Evolutionary conservation across 2,888 invertebrate genomes (phyloP).

Genomic region (Didymodactylos carnosus): DNA sequence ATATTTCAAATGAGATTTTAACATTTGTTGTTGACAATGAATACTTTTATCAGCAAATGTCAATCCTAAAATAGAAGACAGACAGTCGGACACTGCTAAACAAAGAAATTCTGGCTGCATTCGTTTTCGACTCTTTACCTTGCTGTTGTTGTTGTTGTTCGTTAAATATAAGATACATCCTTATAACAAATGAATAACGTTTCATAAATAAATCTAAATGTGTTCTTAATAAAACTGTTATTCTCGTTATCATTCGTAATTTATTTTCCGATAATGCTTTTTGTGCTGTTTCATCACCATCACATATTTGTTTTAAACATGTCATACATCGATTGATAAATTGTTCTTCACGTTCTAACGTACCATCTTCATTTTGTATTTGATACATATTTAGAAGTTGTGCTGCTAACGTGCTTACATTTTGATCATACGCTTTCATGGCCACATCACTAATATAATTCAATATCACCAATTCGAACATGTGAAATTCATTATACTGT

Average conservation of each 20-base stretch:
- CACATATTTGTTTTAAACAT: constrained; percentile 9
- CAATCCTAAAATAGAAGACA: too few species aligned
- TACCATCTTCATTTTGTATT: neutral
- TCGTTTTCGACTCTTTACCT: too few species aligned
- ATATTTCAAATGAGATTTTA: too few species aligned
- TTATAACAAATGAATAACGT: constrained; percentile 29
- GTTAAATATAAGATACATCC: too few species aligned
- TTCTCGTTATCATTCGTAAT: constrained; percentile 71
- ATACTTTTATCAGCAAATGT: too few species aligned
- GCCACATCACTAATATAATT: neutral
- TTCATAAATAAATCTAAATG: constrained; percentile 71
- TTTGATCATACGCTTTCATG: neutral
- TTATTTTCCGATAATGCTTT: too few species aligned
- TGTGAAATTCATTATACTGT: neutral
- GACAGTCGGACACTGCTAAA: too few species aligned
- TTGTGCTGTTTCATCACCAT: neutral
- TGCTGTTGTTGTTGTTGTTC: too few species aligned
- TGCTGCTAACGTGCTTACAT: constrained; percentile 80
- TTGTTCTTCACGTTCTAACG: neutral
- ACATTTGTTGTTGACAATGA: too few species aligned
- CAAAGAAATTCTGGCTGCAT: too few species aligned
- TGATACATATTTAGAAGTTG: constrained; percentile 69
- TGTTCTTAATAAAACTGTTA: constrained; percentile 62
- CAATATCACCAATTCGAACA: constrained; percentile 5
- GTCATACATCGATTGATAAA: constrained; percentile 1